Evolutionary conservation across 1,140 invertebrate species (phyloP).

Genomic region (Leptopilina boulardi): DNA sequence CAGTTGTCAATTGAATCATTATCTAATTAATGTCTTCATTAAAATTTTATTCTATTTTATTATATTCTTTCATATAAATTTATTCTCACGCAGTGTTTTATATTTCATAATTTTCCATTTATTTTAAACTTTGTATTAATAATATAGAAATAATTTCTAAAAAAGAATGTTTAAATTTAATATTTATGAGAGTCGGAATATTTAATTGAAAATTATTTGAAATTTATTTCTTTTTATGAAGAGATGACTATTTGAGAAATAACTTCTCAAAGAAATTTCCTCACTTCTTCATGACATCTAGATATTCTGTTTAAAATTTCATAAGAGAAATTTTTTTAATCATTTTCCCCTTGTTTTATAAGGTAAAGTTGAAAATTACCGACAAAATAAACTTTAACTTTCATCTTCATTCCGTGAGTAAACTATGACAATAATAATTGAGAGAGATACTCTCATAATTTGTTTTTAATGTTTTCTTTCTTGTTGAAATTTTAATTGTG

Average conservation of each 20-base stretch:
- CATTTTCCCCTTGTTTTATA: neutral
- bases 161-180: too few relatives aligned
- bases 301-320: neutral
- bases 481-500: neutral
- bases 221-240: too few relatives aligned
- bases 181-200: too few relatives aligned
- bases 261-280: neutral
- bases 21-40: too few relatives aligned
- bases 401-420: slow-evolving; percentile 9
- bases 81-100: too few relatives aligned
- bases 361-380: neutral
- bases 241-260: too few relatives aligned
- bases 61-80: neutral
- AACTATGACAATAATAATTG: neutral
- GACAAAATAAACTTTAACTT: slow-evolving; percentile 25
- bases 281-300: neutral
- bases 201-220: too few relatives aligned
- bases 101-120: too few relatives aligned
- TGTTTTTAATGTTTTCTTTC: slow-evolving; percentile 13
- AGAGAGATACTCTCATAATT: slow-evolving; percentile 10
- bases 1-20: neutral
- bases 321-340: neutral
- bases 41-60: neutral
- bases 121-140: neutral
- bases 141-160: neutral